Evolutionary conservation across 2,888 invertebrate genomes (phyloP), one percentile per base, ranked within the genome.

Genomic region (Coelinius sp.): DNA sequence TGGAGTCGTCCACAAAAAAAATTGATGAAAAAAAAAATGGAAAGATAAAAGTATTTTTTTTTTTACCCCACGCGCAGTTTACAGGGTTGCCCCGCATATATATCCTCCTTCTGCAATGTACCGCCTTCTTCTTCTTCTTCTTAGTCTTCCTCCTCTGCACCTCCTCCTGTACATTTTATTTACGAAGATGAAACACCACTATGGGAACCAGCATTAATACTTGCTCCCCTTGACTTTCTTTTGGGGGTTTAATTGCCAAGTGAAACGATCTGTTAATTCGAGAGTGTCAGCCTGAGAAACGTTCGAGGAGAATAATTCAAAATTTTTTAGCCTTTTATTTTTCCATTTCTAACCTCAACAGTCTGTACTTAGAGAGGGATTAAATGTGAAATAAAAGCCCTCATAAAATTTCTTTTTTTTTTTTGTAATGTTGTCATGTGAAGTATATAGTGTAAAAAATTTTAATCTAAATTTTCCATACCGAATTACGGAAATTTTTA

Each of bases 211-310:
- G 17, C 68, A 31, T 10, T n/a, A n/a, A n/a, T n/a, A 65, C 12
- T 49, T 22, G 24, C 63, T 38, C 31, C 17, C 35, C 44, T 35
- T 20, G 68, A 31, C 38, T 17, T 46, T n/a, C 38, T 31, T 22
- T 52, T 25, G 80, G 80, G 77, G 79, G 76, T 84, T 85, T 86
- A 86, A 86, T 86, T 86, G 84, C 83, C 79, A 79, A 76, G 65
- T 78, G 81, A 79, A 79, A 66, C 83, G 83, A 83, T 81, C 83
- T 82, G 84, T 85, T 86, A 86, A 86, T 86, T 85, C 81, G 81
- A 74, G 78, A 84, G 83, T 83, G 84, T 82, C 83, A 83, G 83
- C 80, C 79, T 80, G 82, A 80, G 82, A 80, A 82, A 82, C 71
- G 56, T 44, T 17, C 56, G 46, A 35, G 0, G 6, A 12, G 25